A percentile compares a stretch with the other conserved stretches of the same genome.
phyloP scores from a whole-genome alignment of 1,140 invertebrate genomes.

The Papilio polyxenes region DNA sequence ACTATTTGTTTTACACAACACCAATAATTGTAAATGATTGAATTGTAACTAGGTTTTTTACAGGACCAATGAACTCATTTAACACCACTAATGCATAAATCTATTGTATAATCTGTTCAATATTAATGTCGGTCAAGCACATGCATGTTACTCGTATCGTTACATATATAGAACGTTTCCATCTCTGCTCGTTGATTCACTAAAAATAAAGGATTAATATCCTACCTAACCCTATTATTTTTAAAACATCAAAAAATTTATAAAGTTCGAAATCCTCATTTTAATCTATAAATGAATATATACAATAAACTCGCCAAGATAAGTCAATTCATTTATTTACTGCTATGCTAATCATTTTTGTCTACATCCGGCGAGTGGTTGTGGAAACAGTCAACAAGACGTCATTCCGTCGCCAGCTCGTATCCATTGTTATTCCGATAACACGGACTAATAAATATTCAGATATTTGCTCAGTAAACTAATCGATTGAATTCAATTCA shows the following conservation, averaged over 20 bases:
- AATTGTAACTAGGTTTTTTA: too few relatives aligned
- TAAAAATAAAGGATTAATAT: too few relatives aligned
- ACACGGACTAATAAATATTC: slow-evolving; percentile 33
- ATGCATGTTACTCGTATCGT: not conserved
- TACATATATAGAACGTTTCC: not conserved
- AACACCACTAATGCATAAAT: not conserved
- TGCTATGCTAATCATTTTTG: slow-evolving; percentile 1
- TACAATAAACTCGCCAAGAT: not conserved
- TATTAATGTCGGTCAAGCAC: not conserved
- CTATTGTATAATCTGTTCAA: not conserved
- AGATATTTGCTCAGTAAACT: slow-evolving; percentile 15
- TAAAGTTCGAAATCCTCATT: not conserved
- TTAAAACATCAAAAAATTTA: not conserved
- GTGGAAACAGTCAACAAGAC: slow-evolving; percentile 5
- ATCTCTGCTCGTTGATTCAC: not conserved
- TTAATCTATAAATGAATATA: too few relatives aligned
- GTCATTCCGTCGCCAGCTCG: not conserved
- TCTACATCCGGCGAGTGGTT: slow-evolving; percentile 10
- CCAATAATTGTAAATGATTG: too few relatives aligned
- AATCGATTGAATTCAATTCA: slow-evolving; percentile 30
- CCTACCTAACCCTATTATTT: not conserved
- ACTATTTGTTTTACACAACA: too few relatives aligned
- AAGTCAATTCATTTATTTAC: not conserved
- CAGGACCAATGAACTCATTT: not conserved
- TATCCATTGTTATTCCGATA: slow-evolving; percentile 29